Conservation (phyloP, 2,113 vertebrate species). For the Platichthys stellatus region DNA sequence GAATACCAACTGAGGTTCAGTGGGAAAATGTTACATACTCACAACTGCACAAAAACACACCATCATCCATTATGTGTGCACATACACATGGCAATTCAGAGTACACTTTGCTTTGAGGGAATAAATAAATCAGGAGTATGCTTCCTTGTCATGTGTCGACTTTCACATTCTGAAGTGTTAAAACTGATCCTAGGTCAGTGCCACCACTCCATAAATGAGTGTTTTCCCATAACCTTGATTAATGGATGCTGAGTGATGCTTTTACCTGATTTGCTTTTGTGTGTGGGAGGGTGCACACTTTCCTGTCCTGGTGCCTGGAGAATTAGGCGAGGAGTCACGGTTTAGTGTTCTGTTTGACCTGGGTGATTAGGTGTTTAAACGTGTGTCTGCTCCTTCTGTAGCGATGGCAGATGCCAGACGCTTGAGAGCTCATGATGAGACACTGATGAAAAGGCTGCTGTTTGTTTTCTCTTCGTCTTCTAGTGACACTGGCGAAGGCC, state of each 20-base stretch:
- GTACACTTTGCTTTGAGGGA: slow-evolving; percentile 1
- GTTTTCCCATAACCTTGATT: slow-evolving; percentile 59
- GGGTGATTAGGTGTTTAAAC: slow-evolving; percentile 49
- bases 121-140: neutral
- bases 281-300: slow-evolving; percentile 1
- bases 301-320: neutral
- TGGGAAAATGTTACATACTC: neutral
- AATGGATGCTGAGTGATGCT: slow-evolving; percentile 45
- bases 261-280: slow-evolving; percentile 20
- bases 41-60: neutral
- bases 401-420: slow-evolving; percentile 37
- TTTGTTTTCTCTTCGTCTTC: slow-evolving; percentile 13
- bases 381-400: slow-evolving; percentile 46
- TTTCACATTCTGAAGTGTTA: slow-evolving; percentile 57
- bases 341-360: slow-evolving; percentile 41
- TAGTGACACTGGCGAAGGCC: slow-evolving; percentile 1
- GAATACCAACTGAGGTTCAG: slow-evolving; percentile 12
- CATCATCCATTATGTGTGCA: neutral
- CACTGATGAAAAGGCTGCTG: slow-evolving; percentile 38
- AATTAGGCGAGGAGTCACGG: slow-evolving; percentile 19
- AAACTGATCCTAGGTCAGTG: slow-evolving; percentile 35
- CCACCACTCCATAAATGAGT: slow-evolving; percentile 10
- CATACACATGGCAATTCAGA: neutral
- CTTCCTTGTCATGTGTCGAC: slow-evolving; percentile 41
- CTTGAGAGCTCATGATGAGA: slow-evolving; percentile 52